Evolutionary conservation across 2,113 vertebrate species (phyloP).

Genomic region (Chionodraco myersi): DNA sequence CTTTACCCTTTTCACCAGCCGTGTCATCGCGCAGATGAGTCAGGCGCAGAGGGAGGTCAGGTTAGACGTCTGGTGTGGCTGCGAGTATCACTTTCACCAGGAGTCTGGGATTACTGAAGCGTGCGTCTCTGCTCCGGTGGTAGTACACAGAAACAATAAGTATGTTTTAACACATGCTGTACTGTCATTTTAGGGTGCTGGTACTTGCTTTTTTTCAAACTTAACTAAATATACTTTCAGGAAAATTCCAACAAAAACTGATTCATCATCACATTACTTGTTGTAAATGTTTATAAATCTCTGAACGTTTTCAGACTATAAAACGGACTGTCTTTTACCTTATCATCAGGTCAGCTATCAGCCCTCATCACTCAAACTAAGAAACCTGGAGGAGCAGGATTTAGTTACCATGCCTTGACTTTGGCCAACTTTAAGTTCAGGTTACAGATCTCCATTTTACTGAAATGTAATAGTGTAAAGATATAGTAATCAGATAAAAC

Average conservation of each 20-base stretch:
- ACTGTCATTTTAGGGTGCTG: not conserved
- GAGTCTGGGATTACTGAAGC: not conserved
- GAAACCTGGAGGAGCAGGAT: not conserved
- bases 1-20: too few relatives aligned
- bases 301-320: not conserved
- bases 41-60: not conserved
- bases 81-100: slow-evolving; percentile 10
- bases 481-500: not conserved
- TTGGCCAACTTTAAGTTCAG: not conserved
- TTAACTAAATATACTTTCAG: not conserved
- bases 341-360: not conserved
- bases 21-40: not conserved
- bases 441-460: not conserved
- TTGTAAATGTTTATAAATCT: not conserved
- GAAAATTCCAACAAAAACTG: too few relatives aligned
- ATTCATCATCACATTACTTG: not conserved
- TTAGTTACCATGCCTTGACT: not conserved
- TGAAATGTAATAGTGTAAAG: not conserved
- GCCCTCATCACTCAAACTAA: not conserved
- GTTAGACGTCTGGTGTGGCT: slow-evolving; percentile 1
- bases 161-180: not conserved
- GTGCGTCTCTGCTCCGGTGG: not conserved
- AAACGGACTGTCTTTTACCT: not conserved
- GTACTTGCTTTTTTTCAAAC: not conserved
- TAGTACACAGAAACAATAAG: not conserved